These are phyloP conservation scores for Drosophila hydei DNA, from an alignment of 1,140 invertebrate genomes.

Conservation along the genomic window DNA sequence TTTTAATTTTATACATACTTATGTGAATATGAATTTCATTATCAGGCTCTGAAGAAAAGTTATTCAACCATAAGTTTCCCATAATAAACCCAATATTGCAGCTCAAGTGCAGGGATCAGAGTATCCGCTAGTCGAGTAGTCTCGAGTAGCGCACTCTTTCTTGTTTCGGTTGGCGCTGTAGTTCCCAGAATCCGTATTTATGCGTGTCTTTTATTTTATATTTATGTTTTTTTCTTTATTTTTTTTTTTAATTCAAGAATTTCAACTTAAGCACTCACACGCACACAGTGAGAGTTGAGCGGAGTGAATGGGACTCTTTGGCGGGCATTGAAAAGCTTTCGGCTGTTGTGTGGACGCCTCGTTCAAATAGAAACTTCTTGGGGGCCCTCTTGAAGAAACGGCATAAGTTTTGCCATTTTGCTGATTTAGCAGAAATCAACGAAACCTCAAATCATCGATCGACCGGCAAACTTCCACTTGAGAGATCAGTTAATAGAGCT, in stretches of 20 bases:
- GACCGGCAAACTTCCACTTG: conserved; percentile 50
- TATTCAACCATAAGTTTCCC: too few relatives aligned
- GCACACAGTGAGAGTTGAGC: conserved; percentile 7
- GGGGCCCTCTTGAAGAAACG: conserved; percentile 31
- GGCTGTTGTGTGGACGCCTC: conserved; percentile 14
- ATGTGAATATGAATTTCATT: too few relatives aligned
- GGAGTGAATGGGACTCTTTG: conserved; percentile 20
- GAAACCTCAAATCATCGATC: conserved; percentile 50
- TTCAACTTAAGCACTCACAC: conserved; percentile 30
- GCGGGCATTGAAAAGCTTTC: conserved; percentile 26
- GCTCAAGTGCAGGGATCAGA: background rate
- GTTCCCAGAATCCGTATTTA: conserved; percentile 27
- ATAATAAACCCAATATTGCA: too few relatives aligned
- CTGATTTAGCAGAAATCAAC: conserved; percentile 36
- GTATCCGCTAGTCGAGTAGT: background rate
- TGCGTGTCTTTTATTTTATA: conserved; percentile 19
- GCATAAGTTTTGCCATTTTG: conserved; percentile 49
- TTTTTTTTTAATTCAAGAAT: conserved; percentile 52
- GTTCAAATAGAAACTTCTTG: conserved; percentile 39
- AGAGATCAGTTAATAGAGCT: conserved; percentile 77
- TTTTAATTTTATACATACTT: too few relatives aligned
- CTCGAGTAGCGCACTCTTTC: background rate
- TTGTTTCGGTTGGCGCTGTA: conserved; percentile 7
- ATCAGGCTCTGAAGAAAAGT: too few relatives aligned
- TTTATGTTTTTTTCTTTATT: conserved; percentile 37